phyloP scores from a whole-genome alignment of 2,888 invertebrate genomes.

The Metellina segmentata region DNA sequence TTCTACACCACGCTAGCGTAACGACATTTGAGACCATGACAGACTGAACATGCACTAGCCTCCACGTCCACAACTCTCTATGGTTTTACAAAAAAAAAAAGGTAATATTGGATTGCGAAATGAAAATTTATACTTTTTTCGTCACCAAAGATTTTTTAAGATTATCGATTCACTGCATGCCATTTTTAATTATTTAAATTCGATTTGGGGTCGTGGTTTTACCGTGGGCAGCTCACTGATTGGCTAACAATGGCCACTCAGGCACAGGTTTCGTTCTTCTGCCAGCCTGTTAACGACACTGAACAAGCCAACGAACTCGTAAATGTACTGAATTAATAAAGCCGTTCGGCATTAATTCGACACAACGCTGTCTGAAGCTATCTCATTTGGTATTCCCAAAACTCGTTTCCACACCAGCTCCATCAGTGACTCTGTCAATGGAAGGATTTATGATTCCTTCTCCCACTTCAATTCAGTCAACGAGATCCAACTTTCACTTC shows the following conservation, averaged over 20 bases:
- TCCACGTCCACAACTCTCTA: no score
- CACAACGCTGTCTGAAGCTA: slow-evolving; percentile 27
- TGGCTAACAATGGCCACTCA: not conserved
- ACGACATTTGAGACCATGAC: no score
- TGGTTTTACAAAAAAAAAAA: no score
- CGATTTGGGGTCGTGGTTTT: no score
- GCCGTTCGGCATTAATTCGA: slow-evolving; percentile 62
- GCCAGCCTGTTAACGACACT: not conserved
- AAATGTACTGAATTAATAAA: slow-evolving; percentile 73
- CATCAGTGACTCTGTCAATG: slow-evolving; percentile 61
- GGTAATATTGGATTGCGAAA: no score
- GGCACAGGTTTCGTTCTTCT: not conserved
- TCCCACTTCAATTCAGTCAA: slow-evolving; percentile 27
- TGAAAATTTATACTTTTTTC: no score
- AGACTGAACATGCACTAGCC: no score
- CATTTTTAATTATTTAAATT: no score
- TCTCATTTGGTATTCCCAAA: slow-evolving; percentile 59
- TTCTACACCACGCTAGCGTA: no score
- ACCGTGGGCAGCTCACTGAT: no score
- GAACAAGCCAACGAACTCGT: slow-evolving; percentile 66
- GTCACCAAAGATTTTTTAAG: no score
- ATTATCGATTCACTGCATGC: no score
- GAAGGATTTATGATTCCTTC: slow-evolving; percentile 53
- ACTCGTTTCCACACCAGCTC: slow-evolving; percentile 47
- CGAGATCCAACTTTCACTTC: not conserved